Percentiles rank a stretch among this genome's conserved stretches.
phyloP scores from a whole-genome alignment of 2,113 vertebrate genomes.

The Tragelaphus imberbis region DNA sequence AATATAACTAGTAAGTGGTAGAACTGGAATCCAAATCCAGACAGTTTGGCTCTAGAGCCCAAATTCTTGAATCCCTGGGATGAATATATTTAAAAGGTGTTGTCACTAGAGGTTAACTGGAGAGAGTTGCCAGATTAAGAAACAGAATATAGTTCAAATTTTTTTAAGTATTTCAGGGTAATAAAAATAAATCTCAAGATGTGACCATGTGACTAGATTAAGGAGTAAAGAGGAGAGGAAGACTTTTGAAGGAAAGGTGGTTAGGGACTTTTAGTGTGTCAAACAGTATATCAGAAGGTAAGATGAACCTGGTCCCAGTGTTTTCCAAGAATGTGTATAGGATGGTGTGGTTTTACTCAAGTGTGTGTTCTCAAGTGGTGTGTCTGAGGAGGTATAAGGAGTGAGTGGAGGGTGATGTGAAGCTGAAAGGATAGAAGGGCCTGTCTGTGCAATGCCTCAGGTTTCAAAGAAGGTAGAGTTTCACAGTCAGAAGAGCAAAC shows the following conservation, averaged over 20 bases:
- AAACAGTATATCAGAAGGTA: not conserved
- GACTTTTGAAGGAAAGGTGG: not conserved
- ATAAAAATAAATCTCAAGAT: not conserved
- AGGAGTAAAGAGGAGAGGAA: not conserved
- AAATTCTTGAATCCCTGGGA: not conserved
- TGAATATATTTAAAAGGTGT: not conserved
- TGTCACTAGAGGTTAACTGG: not conserved
- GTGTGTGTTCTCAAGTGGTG: not conserved
- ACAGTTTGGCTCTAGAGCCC: not conserved
- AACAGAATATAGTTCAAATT: not conserved
- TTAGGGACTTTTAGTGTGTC: not conserved
- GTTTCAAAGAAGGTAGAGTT: not conserved
- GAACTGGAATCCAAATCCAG: not conserved
- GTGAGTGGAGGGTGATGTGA: not conserved
- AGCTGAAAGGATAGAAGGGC: not conserved
- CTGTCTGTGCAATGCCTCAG: not conserved
- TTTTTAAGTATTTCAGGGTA: not conserved
- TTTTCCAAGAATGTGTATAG: not conserved
- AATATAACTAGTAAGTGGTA: not conserved
- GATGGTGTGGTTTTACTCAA: not conserved
- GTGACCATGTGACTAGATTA: not conserved
- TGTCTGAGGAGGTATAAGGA: not conserved
- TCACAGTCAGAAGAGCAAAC: not conserved
- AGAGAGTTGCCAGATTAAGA: not conserved
- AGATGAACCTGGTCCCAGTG: not conserved